Evolutionary conservation across 2,888 invertebrate genomes (phyloP).

Genomic region (Macrophya annulata): DNA sequence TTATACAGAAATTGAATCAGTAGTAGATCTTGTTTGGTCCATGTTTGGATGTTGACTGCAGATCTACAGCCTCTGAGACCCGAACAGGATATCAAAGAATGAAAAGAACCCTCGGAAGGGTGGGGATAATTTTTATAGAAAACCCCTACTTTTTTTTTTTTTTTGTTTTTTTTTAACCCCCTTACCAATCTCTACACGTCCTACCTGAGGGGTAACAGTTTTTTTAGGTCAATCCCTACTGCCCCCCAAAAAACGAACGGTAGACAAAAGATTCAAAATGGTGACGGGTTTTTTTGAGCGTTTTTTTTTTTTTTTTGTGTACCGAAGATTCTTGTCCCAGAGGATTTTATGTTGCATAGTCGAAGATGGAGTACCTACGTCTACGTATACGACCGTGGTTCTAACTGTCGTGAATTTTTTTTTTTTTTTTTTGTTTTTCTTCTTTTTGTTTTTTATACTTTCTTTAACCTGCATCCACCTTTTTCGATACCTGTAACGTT

Average conservation of each 20-base stretch:
- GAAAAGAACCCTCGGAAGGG: slow-evolving; percentile 74
- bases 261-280: slow-evolving; percentile 71
- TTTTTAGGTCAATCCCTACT: slow-evolving; percentile 70
- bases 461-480: slow-evolving; percentile 13
- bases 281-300: slow-evolving; percentile 56
- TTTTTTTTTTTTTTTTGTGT: slow-evolving; percentile 11
- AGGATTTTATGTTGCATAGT: slow-evolving; percentile 57
- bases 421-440: slow-evolving; percentile 1
- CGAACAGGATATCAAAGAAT: slow-evolving; percentile 78
- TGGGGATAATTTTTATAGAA: slow-evolving; percentile 73
- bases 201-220: slow-evolving; percentile 66
- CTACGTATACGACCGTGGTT: background rate
- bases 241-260: slow-evolving; percentile 45
- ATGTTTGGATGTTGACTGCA: slow-evolving; percentile 78
- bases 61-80: slow-evolving; percentile 67
- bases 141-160: slow-evolving; percentile 63
- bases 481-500: slow-evolving; percentile 43
- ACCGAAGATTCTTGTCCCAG: slow-evolving; percentile 60
- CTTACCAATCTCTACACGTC: slow-evolving; percentile 58
- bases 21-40: slow-evolving; percentile 70
- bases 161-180: slow-evolving; percentile 64
- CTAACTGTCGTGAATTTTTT: slow-evolving; percentile 35
- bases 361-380: slow-evolving; percentile 29
- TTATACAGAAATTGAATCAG: slow-evolving; percentile 24
- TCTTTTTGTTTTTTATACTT: background rate